Percentiles rank a stretch among this genome's conserved stretches.
phyloP scores from a whole-genome alignment of 2,113 vertebrate genomes.

The Trogon surrucura region DNA sequence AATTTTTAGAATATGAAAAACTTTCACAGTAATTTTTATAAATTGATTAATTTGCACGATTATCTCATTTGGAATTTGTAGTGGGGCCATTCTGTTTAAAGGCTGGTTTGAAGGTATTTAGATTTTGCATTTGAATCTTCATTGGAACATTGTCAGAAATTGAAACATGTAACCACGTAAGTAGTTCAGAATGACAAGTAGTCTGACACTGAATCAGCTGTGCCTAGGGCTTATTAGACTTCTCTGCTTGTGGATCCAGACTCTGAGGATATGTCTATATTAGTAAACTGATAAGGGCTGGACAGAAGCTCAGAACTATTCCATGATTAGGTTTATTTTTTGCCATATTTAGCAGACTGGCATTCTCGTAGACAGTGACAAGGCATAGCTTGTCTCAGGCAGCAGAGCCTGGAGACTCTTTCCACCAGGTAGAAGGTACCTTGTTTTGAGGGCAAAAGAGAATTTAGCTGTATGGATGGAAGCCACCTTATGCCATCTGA shows the following conservation, averaged over 20 bases:
- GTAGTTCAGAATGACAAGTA: background rate
- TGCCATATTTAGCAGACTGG: background rate
- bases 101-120: background rate
- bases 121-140: background rate
- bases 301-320: background rate
- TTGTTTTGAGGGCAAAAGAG: background rate
- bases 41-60: background rate
- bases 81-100: background rate
- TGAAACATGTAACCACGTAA: background rate
- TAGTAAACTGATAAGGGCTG: background rate
- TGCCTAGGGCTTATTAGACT: background rate
- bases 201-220: background rate
- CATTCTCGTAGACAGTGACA: background rate
- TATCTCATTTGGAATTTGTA: background rate
- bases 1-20: background rate
- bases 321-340: background rate
- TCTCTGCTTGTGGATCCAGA: background rate
- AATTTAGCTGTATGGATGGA: background rate
- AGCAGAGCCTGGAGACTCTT: background rate
- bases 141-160: background rate
- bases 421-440: background rate
- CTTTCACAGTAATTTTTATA: background rate
- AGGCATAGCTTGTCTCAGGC: background rate
- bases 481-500: background rate
- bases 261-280: background rate